Percentiles rank a stretch among this genome's conserved stretches.
Evolutionary conservation across 2,797 vertebrate genomes (phyloP).

Genomic region (Phaenicophaeus curvirostris): DNA sequence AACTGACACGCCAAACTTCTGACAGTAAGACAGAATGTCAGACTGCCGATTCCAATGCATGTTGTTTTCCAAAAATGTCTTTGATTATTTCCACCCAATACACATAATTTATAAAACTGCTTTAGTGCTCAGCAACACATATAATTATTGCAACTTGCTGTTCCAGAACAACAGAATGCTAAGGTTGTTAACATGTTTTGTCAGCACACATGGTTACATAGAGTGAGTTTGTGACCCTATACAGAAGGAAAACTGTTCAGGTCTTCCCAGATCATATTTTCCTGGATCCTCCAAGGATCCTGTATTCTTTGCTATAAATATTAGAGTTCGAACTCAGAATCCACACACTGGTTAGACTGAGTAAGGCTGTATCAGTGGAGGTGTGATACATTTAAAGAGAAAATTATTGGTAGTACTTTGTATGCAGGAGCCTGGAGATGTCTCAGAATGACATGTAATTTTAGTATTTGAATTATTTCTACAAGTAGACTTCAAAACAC

Average conservation of each 20-base stretch:
- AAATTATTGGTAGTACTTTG: background rate
- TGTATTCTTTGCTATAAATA: background rate
- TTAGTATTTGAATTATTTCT: no score
- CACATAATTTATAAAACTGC: conserved; percentile 3
- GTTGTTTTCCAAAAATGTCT: conserved; percentile 56
- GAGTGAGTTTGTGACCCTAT: background rate
- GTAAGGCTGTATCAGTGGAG: background rate
- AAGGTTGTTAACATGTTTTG: background rate
- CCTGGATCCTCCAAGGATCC: background rate
- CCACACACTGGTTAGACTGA: background rate
- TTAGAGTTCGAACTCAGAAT: background rate
- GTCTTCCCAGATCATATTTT: background rate
- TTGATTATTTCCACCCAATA: conserved; percentile 30
- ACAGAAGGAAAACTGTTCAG: background rate
- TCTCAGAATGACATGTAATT: no score
- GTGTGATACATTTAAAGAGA: background rate
- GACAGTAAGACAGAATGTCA: conserved; percentile 49
- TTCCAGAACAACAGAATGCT: background rate
- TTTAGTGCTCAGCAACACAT: background rate
- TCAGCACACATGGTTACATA: background rate
- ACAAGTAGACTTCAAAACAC: background rate
- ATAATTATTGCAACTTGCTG: background rate
- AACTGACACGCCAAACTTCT: conserved; percentile 47
- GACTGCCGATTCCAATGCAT: conserved; percentile 61
- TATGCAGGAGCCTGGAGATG: no score